A percentile compares a stretch with the other conserved stretches of the same genome.
Evolutionary conservation across 2,888 invertebrate genomes (phyloP).

Genomic region (Geophilus truncorum): DNA sequence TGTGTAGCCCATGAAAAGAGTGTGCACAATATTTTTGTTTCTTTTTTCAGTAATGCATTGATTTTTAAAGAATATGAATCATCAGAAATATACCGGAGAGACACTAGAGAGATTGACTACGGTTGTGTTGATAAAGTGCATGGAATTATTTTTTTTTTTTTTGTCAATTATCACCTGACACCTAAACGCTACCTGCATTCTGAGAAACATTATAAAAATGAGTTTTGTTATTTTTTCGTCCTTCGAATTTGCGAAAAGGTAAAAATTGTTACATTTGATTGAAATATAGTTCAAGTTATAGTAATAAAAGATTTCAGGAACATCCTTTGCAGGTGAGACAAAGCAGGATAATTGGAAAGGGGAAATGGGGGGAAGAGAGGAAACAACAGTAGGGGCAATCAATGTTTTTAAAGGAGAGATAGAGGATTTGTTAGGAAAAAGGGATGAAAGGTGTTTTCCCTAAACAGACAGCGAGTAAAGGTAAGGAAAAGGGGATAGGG

Average conservation of each 20-base stretch:
- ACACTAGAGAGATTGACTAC: constrained; percentile 5
- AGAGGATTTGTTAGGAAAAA: background rate
- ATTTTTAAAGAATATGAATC: constrained; percentile 1
- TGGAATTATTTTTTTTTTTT: background rate
- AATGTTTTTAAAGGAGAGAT: background rate
- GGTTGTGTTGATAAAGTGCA: constrained; percentile 27
- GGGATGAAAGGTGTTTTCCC: background rate
- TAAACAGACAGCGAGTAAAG: background rate
- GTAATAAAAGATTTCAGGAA: constrained; percentile 27
- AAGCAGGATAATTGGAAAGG: background rate
- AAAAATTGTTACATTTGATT: constrained; percentile 27
- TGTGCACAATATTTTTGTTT: background rate
- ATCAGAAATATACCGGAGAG: background rate
- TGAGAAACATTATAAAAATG: constrained; percentile 20
- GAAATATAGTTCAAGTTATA: constrained; percentile 24
- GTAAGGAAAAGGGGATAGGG: background rate
- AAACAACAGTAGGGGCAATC: constrained; percentile 1
- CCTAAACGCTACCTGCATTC: constrained; percentile 17
- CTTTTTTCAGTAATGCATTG: background rate
- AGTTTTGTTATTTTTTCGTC: background rate
- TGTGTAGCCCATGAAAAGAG: constrained; percentile 17
- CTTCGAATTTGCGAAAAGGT: constrained; percentile 20
- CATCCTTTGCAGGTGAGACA: constrained; percentile 24
- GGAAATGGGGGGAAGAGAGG: background rate
- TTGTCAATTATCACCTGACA: constrained; percentile 21